phyloP scores from a whole-genome alignment of 1,140 invertebrate genomes.

The Atopsyche davidsoni region DNA sequence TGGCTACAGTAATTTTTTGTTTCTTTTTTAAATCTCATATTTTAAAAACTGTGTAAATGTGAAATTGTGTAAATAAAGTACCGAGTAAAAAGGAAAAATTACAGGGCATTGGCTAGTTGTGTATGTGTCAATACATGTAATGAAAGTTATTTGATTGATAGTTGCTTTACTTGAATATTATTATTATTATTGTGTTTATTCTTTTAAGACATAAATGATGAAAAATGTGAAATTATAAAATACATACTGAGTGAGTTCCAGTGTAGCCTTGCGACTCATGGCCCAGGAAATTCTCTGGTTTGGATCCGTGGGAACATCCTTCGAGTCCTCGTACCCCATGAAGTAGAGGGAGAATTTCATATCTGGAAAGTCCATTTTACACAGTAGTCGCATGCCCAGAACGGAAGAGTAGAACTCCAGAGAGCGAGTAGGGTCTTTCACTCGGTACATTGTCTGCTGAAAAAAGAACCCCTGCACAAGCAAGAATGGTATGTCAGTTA shows the following conservation, averaged over 20 bases:
- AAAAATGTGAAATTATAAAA: conserved; percentile 12
- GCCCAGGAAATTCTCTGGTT: conserved; percentile 68
- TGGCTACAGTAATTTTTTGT: too few species aligned
- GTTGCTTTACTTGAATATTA: too few species aligned
- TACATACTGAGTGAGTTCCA: conserved; percentile 88
- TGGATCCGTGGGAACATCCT: conserved; percentile 65
- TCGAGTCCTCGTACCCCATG: conserved; percentile 80
- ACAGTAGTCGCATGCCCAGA: conserved; percentile 83
- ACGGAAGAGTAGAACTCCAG: conserved; percentile 87
- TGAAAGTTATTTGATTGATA: too few species aligned
- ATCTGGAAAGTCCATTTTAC: conserved; percentile 82
- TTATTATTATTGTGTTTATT: too few species aligned
- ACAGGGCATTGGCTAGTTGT: too few species aligned
- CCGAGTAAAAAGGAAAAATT: too few species aligned
- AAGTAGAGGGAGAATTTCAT: conserved; percentile 92
- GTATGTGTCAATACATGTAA: conserved; percentile 4
- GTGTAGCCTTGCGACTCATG: conserved; percentile 75
- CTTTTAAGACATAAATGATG: neutral
- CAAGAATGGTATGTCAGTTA: too few species aligned
- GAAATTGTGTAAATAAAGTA: too few species aligned
- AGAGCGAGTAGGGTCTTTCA: conserved; percentile 83
- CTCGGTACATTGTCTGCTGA: conserved; percentile 94
- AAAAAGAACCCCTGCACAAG: conserved; percentile 76
- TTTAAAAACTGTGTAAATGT: too few species aligned
- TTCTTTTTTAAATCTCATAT: too few species aligned